Evolutionary conservation across 2,888 invertebrate genomes (phyloP), one percentile per base, ranked within the genome.

Genomic region (Sycophila texana): DNA sequence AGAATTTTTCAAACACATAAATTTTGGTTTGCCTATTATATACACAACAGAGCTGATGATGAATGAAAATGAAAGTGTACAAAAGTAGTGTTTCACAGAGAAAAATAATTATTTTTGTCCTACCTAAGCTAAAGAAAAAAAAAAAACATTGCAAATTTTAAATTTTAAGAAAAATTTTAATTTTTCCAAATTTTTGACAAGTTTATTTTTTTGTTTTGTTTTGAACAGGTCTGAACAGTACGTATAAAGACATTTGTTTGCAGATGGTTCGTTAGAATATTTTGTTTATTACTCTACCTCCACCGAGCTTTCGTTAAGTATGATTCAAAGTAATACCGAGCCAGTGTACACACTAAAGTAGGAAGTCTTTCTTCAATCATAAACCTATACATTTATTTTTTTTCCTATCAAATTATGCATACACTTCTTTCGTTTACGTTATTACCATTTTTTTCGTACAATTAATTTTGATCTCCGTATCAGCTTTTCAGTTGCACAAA

Each of bases 231-330:
- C 80, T 76, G 80, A 80, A 76, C 80, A 73, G 80, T 80, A 80
- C 80, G 80, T 76, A 80, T 80, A 76, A 79, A 70, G 75, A 70
- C 72, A 80, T 76, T 80, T 70, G 72, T 76, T 80, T 76, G 76
- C 72, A 67, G 80, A 76, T 76, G 80, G 76, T 80, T 73, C 63
- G 80, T 80, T 80, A 79, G 71, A 74, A 80, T 80, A 73, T 76
- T 80, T 80, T 76, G 72, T 80, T 80, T 80, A 55, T 79, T 79
- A 47, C 61, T 66, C 71, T 66, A 72, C 53, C 72, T 68, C 73
- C 76, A 76, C 49, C 76, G 63, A 73, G 20, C 66, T 72, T 75
- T 63, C 53, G 76, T 80, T 80, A 76, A 76, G 80, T 80, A 80
- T 80, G 70, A 76, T 68, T 75, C 60, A 75, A 79, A 79, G 70